These are phyloP conservation scores for Tauraco erythrolophus DNA, from an alignment of 2,113 vertebrate species.

Conservation along the genomic window DNA sequence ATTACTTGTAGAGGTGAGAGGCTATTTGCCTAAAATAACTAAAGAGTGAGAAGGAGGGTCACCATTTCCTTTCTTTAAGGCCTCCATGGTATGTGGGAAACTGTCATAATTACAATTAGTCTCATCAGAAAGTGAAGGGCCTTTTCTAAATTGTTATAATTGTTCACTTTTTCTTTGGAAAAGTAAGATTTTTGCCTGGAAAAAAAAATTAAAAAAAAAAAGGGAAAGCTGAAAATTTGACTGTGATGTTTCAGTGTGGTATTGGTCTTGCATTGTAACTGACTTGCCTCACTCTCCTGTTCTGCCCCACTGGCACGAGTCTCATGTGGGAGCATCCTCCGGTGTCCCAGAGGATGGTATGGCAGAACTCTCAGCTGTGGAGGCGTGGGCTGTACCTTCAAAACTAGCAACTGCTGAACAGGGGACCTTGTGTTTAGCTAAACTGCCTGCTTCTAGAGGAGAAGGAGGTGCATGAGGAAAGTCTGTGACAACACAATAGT, in stretches of 20 bases:
- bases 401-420: not conserved
- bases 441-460: not conserved
- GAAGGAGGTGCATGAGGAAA: not conserved
- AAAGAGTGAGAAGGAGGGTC: not conserved
- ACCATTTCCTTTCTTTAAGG: not conserved
- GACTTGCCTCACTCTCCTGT: not conserved
- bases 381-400: not conserved
- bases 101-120: not conserved
- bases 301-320: accelerated
- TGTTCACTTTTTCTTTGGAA: not conserved
- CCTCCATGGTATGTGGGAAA: not conserved
- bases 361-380: not conserved
- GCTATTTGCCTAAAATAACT: not conserved
- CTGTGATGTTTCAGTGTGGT: not conserved
- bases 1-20: not conserved
- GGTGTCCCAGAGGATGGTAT: not conserved
- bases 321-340: not conserved
- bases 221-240: not conserved
- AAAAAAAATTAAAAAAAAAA: not conserved
- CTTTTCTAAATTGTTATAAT: not conserved
- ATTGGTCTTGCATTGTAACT: not conserved
- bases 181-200: not conserved
- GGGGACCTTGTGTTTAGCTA: not conserved
- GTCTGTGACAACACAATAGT: not conserved
- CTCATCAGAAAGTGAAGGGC: not conserved